Evolutionary conservation across 2,888 invertebrate species (phyloP).

Genomic region (Apodemia mormo): DNA sequence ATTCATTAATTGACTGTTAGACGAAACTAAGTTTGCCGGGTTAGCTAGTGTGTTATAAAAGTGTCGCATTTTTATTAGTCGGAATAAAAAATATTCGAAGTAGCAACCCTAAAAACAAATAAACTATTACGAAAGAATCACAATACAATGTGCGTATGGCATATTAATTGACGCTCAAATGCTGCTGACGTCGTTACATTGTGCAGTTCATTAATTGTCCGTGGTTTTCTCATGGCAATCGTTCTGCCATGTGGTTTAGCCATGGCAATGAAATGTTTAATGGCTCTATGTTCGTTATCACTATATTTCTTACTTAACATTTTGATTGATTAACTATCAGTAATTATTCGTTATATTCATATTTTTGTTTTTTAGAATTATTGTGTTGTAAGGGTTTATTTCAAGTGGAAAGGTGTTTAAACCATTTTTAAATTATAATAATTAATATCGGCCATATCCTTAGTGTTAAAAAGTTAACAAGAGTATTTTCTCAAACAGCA

Average conservation of each 20-base stretch:
- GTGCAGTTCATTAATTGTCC: constrained; percentile 10
- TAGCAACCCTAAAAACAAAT: constrained; percentile 7
- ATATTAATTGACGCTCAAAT: constrained; percentile 14
- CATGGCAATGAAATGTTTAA: constrained; percentile 13
- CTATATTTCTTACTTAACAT: not conserved
- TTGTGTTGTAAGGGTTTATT: no score
- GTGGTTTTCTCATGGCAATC: constrained; percentile 15
- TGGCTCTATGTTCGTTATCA: not conserved
- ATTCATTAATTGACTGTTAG: no score
- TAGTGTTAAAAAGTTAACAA: no score
- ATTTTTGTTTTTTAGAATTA: no score
- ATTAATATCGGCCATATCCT: no score
- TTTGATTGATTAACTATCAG: not conserved
- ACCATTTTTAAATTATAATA: no score
- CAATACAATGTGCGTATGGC: constrained; percentile 13
- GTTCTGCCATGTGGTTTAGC: not conserved
- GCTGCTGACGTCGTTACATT: constrained; percentile 13
- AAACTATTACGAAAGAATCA: constrained; percentile 14
- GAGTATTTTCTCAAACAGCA: no score
- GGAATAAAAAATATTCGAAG: not conserved
- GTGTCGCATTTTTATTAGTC: no score
- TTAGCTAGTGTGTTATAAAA: no score
- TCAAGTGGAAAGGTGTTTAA: no score
- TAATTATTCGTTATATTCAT: not conserved
- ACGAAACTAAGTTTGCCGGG: no score